Evolutionary conservation across 2,888 invertebrate species (phyloP).

Genomic region (Syritta pipiens): DNA sequence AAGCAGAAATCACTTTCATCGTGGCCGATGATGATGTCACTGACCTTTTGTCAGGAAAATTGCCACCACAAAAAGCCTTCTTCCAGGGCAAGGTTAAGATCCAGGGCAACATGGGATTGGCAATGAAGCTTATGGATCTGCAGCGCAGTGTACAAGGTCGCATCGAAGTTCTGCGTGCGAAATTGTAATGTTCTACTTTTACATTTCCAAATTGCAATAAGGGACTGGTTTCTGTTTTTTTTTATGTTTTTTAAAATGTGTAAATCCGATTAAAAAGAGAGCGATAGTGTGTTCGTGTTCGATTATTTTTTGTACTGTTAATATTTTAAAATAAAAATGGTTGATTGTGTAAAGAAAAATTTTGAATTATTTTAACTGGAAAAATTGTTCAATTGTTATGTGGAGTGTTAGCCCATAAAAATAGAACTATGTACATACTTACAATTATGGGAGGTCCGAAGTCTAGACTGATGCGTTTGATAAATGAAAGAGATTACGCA

Average conservation of each 20-base stretch:
- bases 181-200: conserved; percentile 82
- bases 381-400: too few relatives aligned
- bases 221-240: conserved; percentile 15
- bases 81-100: conserved; percentile 98
- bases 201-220: conserved; percentile 17
- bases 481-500: too few relatives aligned
- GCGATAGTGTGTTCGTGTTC: not conserved
- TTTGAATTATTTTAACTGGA: not conserved
- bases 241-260: conserved; percentile 16
- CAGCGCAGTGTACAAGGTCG: conserved; percentile 87
- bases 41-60: conserved; percentile 92
- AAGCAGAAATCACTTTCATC: conserved; percentile 93
- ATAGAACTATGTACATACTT: too few relatives aligned
- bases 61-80: conserved; percentile 97
- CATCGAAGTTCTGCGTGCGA: conserved; percentile 87
- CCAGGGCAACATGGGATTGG: conserved; percentile 97
- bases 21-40: conserved; percentile 93
- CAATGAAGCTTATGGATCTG: conserved; percentile 94
- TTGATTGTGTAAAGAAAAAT: not conserved
- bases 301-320: conserved; percentile 43
- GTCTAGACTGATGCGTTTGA: too few relatives aligned
- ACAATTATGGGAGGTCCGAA: too few relatives aligned
- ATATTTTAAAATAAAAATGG: conserved; percentile 18
- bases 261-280: conserved; percentile 17
- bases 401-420: too few relatives aligned